Evolutionary conservation across 2,113 vertebrate species (phyloP), one percentile per base, ranked within the genome.

Genomic region (Thermophis baileyi): DNA sequence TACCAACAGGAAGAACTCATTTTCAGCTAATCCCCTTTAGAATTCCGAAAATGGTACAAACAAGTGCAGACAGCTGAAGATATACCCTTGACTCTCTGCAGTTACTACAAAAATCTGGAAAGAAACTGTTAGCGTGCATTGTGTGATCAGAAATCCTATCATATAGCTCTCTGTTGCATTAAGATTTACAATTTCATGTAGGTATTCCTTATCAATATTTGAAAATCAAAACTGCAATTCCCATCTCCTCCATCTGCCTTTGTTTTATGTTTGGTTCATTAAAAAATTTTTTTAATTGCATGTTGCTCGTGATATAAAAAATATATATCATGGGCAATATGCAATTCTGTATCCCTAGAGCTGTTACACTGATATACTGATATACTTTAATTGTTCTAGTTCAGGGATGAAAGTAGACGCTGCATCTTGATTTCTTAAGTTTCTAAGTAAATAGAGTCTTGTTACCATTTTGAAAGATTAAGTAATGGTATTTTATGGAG

Each of bases 401-500:
- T 94, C 4, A 47, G 2, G 93, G 30, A 85, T 46, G 85, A n/a
- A 94, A 1, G 16, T 90, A 88, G 88, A 89, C 93, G 47, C 20
- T 85, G 2, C 51, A 90, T 50, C 88, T 91, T 49, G 63, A 0
- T 90, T 93, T 93, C 35, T 25, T 91, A 91, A 6, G 0, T 5
- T 95, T 63, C 90, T 92, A 22, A 90, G 90, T 63, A 95, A 94
- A 94, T 27, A 51, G 54, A 46, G 0, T 55, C 25, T 90, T 51
- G 24, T 94, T 91, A 91, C 3, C 60, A 16, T 35, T 95, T 94
- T 95, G 89, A 96, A 95, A 93, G n/a, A 4, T 16, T 11, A 14
- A 44, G 47, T 81, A 94, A 94, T 53, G 46, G 16, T 91, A 46
- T 40, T 94, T 94, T 91, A 94, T 90, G 81, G 92, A 92, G 46